Evolutionary conservation across 2,797 vertebrate genomes (phyloP), one percentile per base, ranked within the genome.

Genomic region (Tympanoctomys barrerae): DNA sequence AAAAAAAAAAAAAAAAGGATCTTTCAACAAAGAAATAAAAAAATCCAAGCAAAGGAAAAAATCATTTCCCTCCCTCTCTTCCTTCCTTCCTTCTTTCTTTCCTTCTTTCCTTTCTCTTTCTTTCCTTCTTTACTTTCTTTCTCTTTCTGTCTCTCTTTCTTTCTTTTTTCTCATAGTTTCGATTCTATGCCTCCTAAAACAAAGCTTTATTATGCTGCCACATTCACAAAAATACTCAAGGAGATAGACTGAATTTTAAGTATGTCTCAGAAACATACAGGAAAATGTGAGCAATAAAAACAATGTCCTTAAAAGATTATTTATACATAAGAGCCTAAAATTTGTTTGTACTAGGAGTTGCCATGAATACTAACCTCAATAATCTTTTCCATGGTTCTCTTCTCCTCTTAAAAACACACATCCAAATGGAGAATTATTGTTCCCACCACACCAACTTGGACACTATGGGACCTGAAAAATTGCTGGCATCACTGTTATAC

Each of bases 181-280:
- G 73, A 93, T 85, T 94, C 84, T 94, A 78, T 46, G 7, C 5
- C 75, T 94, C 89, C 78, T 88, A 82, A 95, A 89, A 90, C 21
- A 89, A 75, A 89, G 31, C 68, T 93, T 94, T 89, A 88, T 93
- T 87, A 75, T 92, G 54, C 59, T 68, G 42, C 16, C 46, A 91
- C 52, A 94, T 24, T 92, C 77, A 64, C 24, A 64, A 83, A 89
- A 90, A 79, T 97, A 97, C 84, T 97, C 95, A 96, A 39, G 90
- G 46, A 83, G 97, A 92, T 42, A 96, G 61, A 96, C 0, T 96
- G 89, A 85, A 78, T 96, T 97, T 94, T 85, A 97, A 98, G 96
- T 75, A 11, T 92, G 61, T 90, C 90, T 96, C 91, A n/a, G 77
- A 97, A 97, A 92, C 36, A 66, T 96, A 90, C 71, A 89, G 52